phyloP scores from a whole-genome alignment of 2,888 invertebrate genomes.

The Epinotia demarniana region DNA sequence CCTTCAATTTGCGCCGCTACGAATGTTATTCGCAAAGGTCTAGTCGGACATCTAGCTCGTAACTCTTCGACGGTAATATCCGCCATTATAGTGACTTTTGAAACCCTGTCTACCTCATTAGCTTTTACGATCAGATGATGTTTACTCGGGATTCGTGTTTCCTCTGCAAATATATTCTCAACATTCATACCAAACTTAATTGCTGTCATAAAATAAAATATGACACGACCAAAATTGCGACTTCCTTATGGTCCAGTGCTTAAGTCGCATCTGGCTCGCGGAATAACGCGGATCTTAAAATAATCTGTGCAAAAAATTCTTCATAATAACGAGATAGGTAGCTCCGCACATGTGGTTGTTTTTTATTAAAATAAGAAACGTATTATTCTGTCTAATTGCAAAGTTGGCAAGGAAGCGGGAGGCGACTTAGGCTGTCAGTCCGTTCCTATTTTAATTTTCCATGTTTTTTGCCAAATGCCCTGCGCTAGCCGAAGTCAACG shows the following conservation, averaged over 20 bases:
- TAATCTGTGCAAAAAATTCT: slow-evolving; percentile 45
- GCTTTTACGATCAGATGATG: slow-evolving; percentile 58
- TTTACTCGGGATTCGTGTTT: slow-evolving; percentile 26
- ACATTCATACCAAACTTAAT: slow-evolving; percentile 33
- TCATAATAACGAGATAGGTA: slow-evolving; percentile 50
- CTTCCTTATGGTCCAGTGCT: slow-evolving; percentile 43
- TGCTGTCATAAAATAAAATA: slow-evolving; percentile 43
- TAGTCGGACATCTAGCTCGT: slow-evolving; percentile 67
- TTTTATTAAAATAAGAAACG: slow-evolving; percentile 59
- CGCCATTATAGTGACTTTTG: slow-evolving; percentile 73
- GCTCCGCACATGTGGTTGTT: slow-evolving; percentile 62
- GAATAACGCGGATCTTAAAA: slow-evolving; percentile 46
- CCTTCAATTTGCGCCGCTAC: slow-evolving; percentile 79
- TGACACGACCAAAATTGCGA: slow-evolving; percentile 42
- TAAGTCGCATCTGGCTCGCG: slow-evolving; percentile 60
- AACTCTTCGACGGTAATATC: slow-evolving; percentile 47
- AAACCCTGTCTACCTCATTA: slow-evolving; percentile 61
- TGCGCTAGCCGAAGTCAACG: slow-evolving; percentile 77
- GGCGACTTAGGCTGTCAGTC: slow-evolving; percentile 75
- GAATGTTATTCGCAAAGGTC: slow-evolving; percentile 75
- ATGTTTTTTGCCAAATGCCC: slow-evolving; percentile 76
- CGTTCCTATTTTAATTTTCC: slow-evolving; percentile 73
- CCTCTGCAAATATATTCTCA: slow-evolving; percentile 32
- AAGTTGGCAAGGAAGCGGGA: slow-evolving; percentile 80
- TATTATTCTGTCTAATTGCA: slow-evolving; percentile 77